Evolutionary conservation across 2,888 invertebrate species (phyloP).

Genomic region (Amitus sp.): DNA sequence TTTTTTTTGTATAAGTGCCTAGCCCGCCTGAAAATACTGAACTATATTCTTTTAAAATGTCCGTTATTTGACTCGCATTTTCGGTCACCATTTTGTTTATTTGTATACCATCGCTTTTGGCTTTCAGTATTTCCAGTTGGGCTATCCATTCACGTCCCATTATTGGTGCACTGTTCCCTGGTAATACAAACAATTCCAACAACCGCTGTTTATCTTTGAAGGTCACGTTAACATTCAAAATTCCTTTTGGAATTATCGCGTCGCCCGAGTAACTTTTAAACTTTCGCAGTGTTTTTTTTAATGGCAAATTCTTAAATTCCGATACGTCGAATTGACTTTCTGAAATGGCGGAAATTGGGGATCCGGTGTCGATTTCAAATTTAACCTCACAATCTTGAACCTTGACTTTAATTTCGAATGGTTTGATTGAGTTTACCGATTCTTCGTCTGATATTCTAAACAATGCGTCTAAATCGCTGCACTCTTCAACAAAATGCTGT

Average conservation of each 20-base stretch:
- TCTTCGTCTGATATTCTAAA: constrained; percentile 5
- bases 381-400: constrained; percentile 5
- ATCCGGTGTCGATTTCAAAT: constrained; percentile 31
- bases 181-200: constrained; percentile 23
- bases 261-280: constrained; percentile 24
- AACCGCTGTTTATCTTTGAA: not conserved
- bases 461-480: constrained; percentile 1
- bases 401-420: constrained; percentile 8
- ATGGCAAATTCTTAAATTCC: not conserved
- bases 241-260: constrained; percentile 15
- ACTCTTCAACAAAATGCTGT: not conserved
- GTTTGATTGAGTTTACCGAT: constrained; percentile 6
- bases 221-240: constrained; percentile 15
- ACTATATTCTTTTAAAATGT: not conserved
- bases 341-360: constrained; percentile 27
- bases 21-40: constrained; percentile 19
- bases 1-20: constrained; percentile 20
- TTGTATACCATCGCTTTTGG: not conserved
- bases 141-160: constrained; percentile 29
- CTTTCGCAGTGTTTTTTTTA: constrained; percentile 5
- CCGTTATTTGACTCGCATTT: not conserved
- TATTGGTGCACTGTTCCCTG: constrained; percentile 23
- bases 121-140: constrained; percentile 1
- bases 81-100: not conserved
- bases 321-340: constrained; percentile 10